Evolutionary conservation across 2,113 vertebrate genomes (phyloP).

Genomic region (Cepphus grylle): DNA sequence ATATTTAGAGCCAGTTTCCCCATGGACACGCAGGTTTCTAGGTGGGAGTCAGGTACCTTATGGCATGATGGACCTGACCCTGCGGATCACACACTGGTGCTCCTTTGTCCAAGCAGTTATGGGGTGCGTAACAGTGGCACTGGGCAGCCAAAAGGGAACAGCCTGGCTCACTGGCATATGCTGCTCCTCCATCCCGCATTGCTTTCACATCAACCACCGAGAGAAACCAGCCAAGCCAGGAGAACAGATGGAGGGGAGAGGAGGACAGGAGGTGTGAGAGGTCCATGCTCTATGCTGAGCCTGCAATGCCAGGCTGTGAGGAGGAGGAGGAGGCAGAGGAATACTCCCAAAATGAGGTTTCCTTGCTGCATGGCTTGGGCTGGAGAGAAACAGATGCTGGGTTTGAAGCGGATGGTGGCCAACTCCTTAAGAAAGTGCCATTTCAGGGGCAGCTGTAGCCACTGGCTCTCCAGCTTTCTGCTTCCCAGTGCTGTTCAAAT

Average conservation of each 20-base stretch:
- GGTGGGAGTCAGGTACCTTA: background rate
- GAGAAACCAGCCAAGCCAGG: background rate
- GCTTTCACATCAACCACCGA: background rate
- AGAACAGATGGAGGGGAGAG: background rate
- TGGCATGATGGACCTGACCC: background rate
- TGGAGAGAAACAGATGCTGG: background rate
- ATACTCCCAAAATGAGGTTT: background rate
- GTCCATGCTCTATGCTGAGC: accelerated
- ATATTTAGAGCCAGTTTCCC: background rate
- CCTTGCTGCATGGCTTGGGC: background rate
- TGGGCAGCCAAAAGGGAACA: background rate
- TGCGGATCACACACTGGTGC: background rate
- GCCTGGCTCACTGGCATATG: background rate
- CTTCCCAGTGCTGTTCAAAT: background rate
- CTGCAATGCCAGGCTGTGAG: background rate
- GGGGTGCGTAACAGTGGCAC: background rate
- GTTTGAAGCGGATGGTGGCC: background rate
- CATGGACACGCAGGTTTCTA: background rate
- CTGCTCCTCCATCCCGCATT: accelerated
- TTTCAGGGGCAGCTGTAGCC: background rate
- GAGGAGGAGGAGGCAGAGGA: background rate
- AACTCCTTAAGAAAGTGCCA: accelerated
- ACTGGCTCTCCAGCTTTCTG: background rate
- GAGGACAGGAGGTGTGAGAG: background rate
- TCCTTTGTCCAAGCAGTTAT: background rate